phyloP scores from a whole-genome alignment of 2,888 invertebrate genomes.

The Pyrochroa serraticornis region DNA sequence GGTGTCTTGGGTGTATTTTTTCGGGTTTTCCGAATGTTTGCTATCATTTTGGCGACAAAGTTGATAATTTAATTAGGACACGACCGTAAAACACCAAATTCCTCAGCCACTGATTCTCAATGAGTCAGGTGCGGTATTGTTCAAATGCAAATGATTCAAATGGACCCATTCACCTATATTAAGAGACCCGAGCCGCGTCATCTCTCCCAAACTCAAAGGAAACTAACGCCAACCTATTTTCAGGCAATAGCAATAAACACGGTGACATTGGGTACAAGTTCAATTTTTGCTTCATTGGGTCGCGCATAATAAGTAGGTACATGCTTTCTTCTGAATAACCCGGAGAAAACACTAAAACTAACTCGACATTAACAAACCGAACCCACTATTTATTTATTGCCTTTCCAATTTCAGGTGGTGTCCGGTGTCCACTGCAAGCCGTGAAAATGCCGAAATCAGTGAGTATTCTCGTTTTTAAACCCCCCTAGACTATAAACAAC shows the following conservation, averaged over 20 bases:
- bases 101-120: not conserved
- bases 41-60: not conserved
- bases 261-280: too few relatives aligned
- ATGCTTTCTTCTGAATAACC: too few relatives aligned
- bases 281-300: too few relatives aligned
- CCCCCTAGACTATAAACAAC: conserved; percentile 10
- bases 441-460: conserved; percentile 53
- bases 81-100: conserved; percentile 13
- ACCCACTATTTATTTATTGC: conserved; percentile 41
- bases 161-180: too few relatives aligned
- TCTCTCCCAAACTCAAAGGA: too few relatives aligned
- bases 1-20: not conserved
- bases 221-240: too few relatives aligned
- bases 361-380: not conserved
- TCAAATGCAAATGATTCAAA: too few relatives aligned
- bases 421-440: conserved; percentile 49
- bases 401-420: conserved; percentile 30
- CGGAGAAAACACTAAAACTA: too few relatives aligned
- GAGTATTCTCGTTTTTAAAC: conserved; percentile 31
- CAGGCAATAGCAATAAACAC: too few relatives aligned
- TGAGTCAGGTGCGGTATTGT: conserved; percentile 16
- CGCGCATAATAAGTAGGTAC: too few relatives aligned
- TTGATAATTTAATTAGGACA: conserved; percentile 33
- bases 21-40: conserved; percentile 3
- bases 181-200: too few relatives aligned